phyloP scores from a whole-genome alignment of 2,113 vertebrate species.

The Diphyllodes magnificus region DNA sequence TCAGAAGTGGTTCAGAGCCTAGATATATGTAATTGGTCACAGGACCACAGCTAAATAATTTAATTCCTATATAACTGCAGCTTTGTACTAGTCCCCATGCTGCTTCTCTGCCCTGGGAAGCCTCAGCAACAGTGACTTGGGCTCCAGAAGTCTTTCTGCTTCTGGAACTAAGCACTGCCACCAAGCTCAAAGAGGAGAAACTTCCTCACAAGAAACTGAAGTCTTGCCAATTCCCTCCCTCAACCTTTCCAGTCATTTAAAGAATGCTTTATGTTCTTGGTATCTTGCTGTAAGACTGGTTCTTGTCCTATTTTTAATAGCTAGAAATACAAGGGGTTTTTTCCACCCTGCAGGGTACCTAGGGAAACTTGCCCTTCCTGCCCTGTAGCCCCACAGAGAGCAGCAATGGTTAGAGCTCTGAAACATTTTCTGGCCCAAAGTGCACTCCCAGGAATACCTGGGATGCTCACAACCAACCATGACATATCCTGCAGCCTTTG shows the following conservation, averaged over 20 bases:
- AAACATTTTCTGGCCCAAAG: neutral
- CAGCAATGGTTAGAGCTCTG: neutral
- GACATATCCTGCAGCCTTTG: neutral
- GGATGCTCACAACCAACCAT: neutral
- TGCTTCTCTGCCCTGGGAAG: neutral
- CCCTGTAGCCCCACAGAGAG: neutral
- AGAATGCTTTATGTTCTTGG: neutral
- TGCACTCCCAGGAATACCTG: neutral
- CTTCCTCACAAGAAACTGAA: neutral
- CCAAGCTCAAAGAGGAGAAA: neutral
- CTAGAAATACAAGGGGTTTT: neutral
- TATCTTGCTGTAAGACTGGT: neutral
- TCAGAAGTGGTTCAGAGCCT: neutral
- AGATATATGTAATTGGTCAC: no score
- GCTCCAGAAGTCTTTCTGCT: neutral
- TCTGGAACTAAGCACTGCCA: neutral
- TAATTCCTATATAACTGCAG: neutral
- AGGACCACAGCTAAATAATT: neutral
- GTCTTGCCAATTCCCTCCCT: neutral
- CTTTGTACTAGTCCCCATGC: neutral
- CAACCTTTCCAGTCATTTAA: neutral
- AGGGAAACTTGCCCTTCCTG: neutral
- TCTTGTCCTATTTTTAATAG: neutral
- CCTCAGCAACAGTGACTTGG: neutral
- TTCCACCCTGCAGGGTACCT: no score